Evolutionary conservation across 2,888 invertebrate genomes (phyloP).

Genomic region (Leptodirus hochenwartii): DNA sequence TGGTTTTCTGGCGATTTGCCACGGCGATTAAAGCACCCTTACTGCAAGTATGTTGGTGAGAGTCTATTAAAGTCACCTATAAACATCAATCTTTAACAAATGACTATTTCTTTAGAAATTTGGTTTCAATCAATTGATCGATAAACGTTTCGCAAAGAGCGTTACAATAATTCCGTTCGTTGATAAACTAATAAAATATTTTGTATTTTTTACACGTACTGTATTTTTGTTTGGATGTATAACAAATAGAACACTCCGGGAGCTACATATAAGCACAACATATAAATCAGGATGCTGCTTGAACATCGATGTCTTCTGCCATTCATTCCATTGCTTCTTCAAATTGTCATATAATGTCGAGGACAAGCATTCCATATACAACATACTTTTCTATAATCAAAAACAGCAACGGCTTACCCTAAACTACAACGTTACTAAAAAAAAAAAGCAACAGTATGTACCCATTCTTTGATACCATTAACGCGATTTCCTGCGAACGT

Average conservation of each 20-base stretch:
- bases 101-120: too few species aligned
- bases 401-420: too few species aligned
- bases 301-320: slow-evolving; percentile 22
- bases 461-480: slow-evolving; percentile 8
- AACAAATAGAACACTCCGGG: slow-evolving; percentile 31
- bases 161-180: too few species aligned
- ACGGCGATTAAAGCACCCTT: slow-evolving; percentile 32
- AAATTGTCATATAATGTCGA: slow-evolving; percentile 27
- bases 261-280: slow-evolving; percentile 31
- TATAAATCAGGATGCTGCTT: slow-evolving; percentile 24
- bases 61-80: slow-evolving; percentile 32
- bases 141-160: too few species aligned
- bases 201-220: slow-evolving; percentile 15
- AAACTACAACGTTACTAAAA: slow-evolving; percentile 1
- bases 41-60: slow-evolving; percentile 27
- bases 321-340: slow-evolving; percentile 25
- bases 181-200: too few species aligned
- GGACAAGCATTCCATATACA: slow-evolving; percentile 28
- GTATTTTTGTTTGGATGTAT: slow-evolving; percentile 27
- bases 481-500: slow-evolving; percentile 22
- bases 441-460: not conserved
- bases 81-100: slow-evolving; percentile 11
- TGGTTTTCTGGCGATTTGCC: slow-evolving; percentile 23
- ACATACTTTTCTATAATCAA: slow-evolving; percentile 27
- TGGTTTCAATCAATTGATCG: too few species aligned